Conservation (phyloP, 92 coral and sea anemone genomes). For the Palythoa grandis region DNA sequence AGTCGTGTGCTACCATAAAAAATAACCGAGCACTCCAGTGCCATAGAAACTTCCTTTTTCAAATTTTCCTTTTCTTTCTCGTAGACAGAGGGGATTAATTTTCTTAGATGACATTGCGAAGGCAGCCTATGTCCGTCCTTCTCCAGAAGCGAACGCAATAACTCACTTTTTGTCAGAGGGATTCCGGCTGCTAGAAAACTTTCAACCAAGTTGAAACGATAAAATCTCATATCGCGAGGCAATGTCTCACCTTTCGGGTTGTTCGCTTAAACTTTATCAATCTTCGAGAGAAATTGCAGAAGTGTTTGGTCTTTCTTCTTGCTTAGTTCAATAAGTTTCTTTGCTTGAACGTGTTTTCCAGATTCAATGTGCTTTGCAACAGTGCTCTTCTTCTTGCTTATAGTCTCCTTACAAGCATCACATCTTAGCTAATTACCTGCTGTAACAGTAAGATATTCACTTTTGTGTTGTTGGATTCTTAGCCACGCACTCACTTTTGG, state of each 20-base stretch:
- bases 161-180: neutral
- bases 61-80: neutral
- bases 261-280: neutral
- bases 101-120: neutral
- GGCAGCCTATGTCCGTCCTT: neutral
- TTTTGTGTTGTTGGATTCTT: neutral
- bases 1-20: too few relatives aligned
- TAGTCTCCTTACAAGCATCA: neutral
- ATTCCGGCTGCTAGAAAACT: neutral
- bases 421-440: neutral
- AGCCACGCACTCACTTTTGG: neutral
- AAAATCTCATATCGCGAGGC: neutral
- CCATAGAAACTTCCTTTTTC: too few relatives aligned
- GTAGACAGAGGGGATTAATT: neutral
- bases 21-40: too few relatives aligned
- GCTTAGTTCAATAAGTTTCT: neutral
- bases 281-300: neutral
- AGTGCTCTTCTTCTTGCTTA: too few relatives aligned
- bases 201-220: neutral
- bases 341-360: neutral
- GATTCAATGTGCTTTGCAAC: neutral
- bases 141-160: neutral
- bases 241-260: neutral
- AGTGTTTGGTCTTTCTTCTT: neutral
- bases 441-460: neutral